These are phyloP conservation scores for Cyphomyrus discorhynchus DNA, from an alignment of 2,113 vertebrate genomes.

Conservation along the genomic window DNA sequence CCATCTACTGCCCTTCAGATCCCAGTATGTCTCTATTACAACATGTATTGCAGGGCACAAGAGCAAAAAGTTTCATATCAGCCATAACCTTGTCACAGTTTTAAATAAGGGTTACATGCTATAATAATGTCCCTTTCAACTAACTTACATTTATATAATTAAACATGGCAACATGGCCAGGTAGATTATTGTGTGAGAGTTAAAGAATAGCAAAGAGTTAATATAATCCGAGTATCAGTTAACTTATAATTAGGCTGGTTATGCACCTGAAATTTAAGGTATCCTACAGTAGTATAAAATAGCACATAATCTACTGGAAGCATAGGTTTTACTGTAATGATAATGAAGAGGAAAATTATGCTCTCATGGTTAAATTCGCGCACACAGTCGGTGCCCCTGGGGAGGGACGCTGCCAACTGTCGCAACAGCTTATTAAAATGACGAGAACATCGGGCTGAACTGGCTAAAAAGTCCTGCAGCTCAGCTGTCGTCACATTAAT, in stretches of 20 bases:
- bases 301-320: neutral
- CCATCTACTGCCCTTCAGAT: neutral
- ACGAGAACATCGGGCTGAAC: neutral
- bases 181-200: neutral
- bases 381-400: slow-evolving; percentile 22
- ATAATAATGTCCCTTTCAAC: neutral
- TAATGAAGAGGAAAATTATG: slow-evolving; percentile 40
- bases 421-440: slow-evolving; percentile 27
- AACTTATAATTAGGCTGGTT: neutral
- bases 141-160: neutral
- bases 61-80: neutral
- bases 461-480: neutral
- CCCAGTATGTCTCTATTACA: neutral
- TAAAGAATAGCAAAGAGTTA: neutral
- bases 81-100: neutral
- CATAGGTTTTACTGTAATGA: neutral
- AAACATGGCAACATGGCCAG: neutral
- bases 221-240: neutral
- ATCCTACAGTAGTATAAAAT: neutral
- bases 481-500: neutral
- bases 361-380: slow-evolving; percentile 21
- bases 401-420: slow-evolving; percentile 27
- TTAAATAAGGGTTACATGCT: neutral
- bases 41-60: neutral
- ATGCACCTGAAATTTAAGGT: neutral